Percentiles rank a stretch among this genome's conserved stretches.
Evolutionary conservation across 1,140 invertebrate genomes (phyloP).

Genomic region (Anagrus nilaparvatae): DNA sequence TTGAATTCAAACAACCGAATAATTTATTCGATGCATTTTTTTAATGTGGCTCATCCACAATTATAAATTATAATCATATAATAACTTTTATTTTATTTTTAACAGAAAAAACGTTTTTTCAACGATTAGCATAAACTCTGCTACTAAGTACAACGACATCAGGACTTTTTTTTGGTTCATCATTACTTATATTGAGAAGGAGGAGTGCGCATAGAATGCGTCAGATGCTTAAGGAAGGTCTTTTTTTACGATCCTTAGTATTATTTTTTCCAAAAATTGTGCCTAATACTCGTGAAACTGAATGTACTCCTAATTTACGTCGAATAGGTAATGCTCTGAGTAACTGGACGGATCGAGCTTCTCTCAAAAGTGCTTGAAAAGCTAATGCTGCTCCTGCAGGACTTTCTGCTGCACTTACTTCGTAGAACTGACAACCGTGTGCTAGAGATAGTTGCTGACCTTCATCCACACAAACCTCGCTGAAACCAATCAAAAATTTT

Average conservation of each 20-base stretch:
- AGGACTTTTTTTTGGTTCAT: slow-evolving; percentile 29
- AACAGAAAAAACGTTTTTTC: no score
- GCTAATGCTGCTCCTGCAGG: slow-evolving; percentile 66
- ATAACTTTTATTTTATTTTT: no score
- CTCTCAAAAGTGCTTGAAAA: slow-evolving; percentile 66
- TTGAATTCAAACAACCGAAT: no score
- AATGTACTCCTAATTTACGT: slow-evolving; percentile 64
- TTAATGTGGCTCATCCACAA: no score
- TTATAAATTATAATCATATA: no score
- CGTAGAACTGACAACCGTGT: slow-evolving; percentile 75
- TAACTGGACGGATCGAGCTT: slow-evolving; percentile 61
- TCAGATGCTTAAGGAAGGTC: slow-evolving; percentile 64
- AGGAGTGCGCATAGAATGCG: slow-evolving; percentile 36
- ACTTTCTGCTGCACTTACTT: slow-evolving; percentile 75
- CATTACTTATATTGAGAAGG: slow-evolving; percentile 24
- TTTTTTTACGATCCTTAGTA: slow-evolving; percentile 56
- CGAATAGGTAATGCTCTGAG: slow-evolving; percentile 59
- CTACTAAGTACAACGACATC: slow-evolving; percentile 34
- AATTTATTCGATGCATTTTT: no score
- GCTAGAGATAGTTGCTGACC: slow-evolving; percentile 68
- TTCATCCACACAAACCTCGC: slow-evolving; percentile 67
- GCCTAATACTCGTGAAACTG: slow-evolving; percentile 65
- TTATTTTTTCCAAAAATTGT: slow-evolving; percentile 70
- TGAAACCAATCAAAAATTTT: slow-evolving; percentile 30
- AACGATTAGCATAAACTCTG: slow-evolving; percentile 31